Evolutionary conservation across 2,113 vertebrate species (phyloP).

Genomic region (Hippoglossus stenolepis): DNA sequence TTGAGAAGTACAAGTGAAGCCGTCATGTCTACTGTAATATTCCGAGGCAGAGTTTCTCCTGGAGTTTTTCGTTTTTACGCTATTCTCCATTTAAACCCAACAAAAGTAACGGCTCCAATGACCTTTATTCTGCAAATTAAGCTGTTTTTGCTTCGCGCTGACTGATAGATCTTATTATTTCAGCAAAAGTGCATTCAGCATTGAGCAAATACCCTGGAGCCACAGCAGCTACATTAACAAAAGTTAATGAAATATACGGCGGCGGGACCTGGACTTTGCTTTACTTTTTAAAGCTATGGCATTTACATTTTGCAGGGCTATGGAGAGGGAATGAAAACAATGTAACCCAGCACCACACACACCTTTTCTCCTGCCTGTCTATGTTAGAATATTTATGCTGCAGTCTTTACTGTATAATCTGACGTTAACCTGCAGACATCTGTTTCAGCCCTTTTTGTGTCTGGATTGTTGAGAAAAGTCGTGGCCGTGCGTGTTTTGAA

Average conservation of each 20-base stretch:
- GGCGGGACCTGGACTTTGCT: slow-evolving; percentile 66
- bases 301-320: slow-evolving; percentile 70
- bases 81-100: slow-evolving; percentile 58
- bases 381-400: slow-evolving; percentile 27
- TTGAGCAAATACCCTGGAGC: slow-evolving; percentile 80
- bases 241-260: slow-evolving; percentile 83
- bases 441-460: slow-evolving; percentile 8
- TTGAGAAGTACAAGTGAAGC: slow-evolving; percentile 26
- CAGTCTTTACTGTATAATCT: background rate
- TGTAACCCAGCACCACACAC: slow-evolving; percentile 24
- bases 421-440: slow-evolving; percentile 1
- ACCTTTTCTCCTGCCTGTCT: slow-evolving; percentile 11
- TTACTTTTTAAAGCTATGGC: slow-evolving; percentile 74
- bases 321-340: slow-evolving; percentile 36
- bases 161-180: slow-evolving; percentile 86
- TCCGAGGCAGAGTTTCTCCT: slow-evolving; percentile 32
- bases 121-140: slow-evolving; percentile 87
- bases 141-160: slow-evolving; percentile 74
- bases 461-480: slow-evolving; percentile 5
- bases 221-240: slow-evolving; percentile 79
- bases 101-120: slow-evolving; percentile 74
- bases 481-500: slow-evolving; percentile 31
- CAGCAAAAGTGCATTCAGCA: slow-evolving; percentile 79
- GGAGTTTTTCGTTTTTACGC: slow-evolving; percentile 50
- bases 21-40: slow-evolving; percentile 26